These are phyloP conservation scores for Orestias chungarensis DNA, from an alignment of 2,797 vertebrate species.

Conservation along the genomic window DNA sequence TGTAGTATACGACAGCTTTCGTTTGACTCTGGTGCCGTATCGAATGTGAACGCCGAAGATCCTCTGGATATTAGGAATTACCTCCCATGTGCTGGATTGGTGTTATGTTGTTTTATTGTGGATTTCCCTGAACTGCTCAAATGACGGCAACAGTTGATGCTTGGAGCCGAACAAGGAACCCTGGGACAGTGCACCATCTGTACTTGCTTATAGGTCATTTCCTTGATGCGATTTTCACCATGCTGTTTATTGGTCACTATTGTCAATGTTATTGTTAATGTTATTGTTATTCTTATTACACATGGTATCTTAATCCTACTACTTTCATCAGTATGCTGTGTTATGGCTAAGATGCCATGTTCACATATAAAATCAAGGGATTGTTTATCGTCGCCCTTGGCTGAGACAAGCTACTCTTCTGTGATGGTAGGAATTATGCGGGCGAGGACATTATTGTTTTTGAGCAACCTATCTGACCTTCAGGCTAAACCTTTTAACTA, in stretches of 20 bases:
- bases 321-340: conserved; percentile 13
- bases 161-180: conserved; percentile 19
- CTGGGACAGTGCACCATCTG: conserved; percentile 37
- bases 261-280: background rate
- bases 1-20: conserved; percentile 6
- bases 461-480: conserved; percentile 3
- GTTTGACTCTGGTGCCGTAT: conserved; percentile 6
- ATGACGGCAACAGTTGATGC: conserved; percentile 32
- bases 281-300: background rate
- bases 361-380: background rate
- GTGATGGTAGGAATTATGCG: conserved; percentile 3
- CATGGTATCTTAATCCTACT: conserved; percentile 2
- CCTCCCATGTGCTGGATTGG: conserved; percentile 1
- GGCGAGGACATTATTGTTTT: background rate
- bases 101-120: conserved; percentile 10
- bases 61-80: background rate
- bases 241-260: conserved; percentile 21
- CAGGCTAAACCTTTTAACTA: background rate
- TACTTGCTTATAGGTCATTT: conserved; percentile 39
- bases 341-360: background rate
- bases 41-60: background rate
- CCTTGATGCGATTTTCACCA: conserved; percentile 21
- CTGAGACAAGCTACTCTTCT: background rate
- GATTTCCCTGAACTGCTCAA: conserved; percentile 14
- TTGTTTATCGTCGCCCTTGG: background rate